A percentile compares a stretch with the other conserved stretches of the same genome.
phyloP scores from a whole-genome alignment of 92 coral and sea anemone species.

The Zoanthus solanderi region DNA sequence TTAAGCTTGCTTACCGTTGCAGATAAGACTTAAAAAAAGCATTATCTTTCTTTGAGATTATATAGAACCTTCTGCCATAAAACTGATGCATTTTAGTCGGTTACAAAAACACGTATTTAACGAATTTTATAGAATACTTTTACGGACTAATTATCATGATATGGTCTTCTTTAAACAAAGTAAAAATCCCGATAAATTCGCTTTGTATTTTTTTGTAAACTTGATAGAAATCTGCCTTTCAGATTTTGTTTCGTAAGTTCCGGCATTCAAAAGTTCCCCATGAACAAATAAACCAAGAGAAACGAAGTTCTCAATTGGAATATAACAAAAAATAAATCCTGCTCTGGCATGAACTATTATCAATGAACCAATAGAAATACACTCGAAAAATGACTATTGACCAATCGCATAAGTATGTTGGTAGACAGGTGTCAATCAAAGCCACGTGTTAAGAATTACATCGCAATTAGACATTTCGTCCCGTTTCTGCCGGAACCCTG shows the following conservation, averaged over 20 bases:
- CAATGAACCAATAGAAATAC: conserved; percentile 72
- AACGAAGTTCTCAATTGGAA: conserved; percentile 71
- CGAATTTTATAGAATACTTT: conserved; percentile 69
- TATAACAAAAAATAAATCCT: conserved; percentile 81
- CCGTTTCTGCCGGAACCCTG: conserved; percentile 88
- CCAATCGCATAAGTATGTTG: conserved; percentile 81
- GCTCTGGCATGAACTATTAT: conserved; percentile 86
- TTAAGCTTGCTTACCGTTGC: conserved; percentile 33
- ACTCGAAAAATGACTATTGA: conserved; percentile 57
- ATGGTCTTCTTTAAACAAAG: conserved; percentile 64
- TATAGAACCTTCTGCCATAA: conserved; percentile 59
- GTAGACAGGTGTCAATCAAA: conserved; percentile 90
- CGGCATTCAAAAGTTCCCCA: conserved; percentile 74
- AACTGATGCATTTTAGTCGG: conserved; percentile 52
- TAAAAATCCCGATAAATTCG: conserved; percentile 57
- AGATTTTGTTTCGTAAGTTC: conserved; percentile 65
- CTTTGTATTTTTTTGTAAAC: conserved; percentile 65
- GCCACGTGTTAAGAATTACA: conserved; percentile 96
- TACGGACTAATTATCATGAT: conserved; percentile 63
- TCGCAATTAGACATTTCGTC: conserved; percentile 89
- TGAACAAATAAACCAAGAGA: conserved; percentile 61
- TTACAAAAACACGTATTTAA: conserved; percentile 61
- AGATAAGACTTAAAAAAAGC: conserved; percentile 19
- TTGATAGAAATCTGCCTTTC: conserved; percentile 62
- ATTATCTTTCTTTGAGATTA: conserved; percentile 33